Percentiles rank a stretch among this genome's conserved stretches.
phyloP scores from a whole-genome alignment of 2,113 vertebrate genomes.

The Rhinoderma darwinii region DNA sequence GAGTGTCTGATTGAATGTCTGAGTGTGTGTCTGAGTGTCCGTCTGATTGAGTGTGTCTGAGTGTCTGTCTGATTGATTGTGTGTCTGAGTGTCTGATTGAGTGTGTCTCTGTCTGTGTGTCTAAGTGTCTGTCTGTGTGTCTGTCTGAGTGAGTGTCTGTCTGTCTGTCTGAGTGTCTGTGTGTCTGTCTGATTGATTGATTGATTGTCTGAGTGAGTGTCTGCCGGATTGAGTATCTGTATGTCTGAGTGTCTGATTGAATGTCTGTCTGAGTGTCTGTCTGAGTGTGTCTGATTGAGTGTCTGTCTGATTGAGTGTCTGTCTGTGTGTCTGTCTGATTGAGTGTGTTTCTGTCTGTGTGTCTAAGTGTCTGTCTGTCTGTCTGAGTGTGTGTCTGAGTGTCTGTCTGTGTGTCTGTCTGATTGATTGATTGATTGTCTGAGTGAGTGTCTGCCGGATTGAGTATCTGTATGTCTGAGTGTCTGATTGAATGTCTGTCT shows the following conservation, averaged over 20 bases:
- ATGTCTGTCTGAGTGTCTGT: too few relatives aligned
- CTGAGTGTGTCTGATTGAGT: too few relatives aligned
- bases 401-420: background rate
- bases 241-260: too few relatives aligned
- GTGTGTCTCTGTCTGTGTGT: background rate
- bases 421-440: too few relatives aligned
- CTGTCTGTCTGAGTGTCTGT: constrained; percentile 1
- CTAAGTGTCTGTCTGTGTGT: background rate
- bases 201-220: too few relatives aligned
- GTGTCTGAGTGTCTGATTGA: background rate
- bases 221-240: too few relatives aligned
- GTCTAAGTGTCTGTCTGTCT: background rate
- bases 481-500: too few relatives aligned
- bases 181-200: background rate
- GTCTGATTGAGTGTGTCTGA: background rate
- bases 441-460: too few relatives aligned
- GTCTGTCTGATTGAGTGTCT: too few relatives aligned
- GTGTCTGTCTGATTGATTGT: background rate
- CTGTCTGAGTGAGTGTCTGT: background rate
- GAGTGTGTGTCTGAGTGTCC: background rate
- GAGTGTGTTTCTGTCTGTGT: background rate
- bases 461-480: too few relatives aligned
- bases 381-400: background rate
- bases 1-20: background rate
- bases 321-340: background rate